Evolutionary conservation across 2,113 vertebrate genomes (phyloP), one percentile per base, ranked within the genome.

Genomic region (Cyprinodon brontotheroides): DNA sequence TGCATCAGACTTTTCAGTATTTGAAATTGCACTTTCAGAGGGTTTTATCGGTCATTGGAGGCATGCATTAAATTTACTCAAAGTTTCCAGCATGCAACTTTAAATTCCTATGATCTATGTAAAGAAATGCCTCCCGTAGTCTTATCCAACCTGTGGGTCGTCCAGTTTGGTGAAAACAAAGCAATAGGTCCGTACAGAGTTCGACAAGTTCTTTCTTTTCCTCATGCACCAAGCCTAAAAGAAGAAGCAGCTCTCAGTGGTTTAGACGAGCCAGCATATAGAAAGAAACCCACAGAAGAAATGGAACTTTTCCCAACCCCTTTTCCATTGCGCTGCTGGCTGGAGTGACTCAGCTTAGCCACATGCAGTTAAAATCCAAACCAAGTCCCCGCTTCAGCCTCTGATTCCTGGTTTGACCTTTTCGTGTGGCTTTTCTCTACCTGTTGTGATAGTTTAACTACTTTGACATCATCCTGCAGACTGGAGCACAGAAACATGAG

Each of bases 161-260:
- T 87, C 80, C 85, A 82, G 77, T 77, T 86, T 85, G 78, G 41
- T 78, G 69, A 80, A 80, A 88, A 83, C 45, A 63, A 86, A 70
- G 38, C 63, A 22, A 71, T 65, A 13, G 41, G 60, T 89, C 66
- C 81, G 72, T 65, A 62, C 60, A 12, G 57, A 36, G n/a, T 59
- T 70, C 40, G 13, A 62, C 8, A 57, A 43, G 38, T 12, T 80
- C 59, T 77, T 38, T 70, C 70, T 53, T 73, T 40, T 76, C 65
- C 75, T 64, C 17, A 41, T 45, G 72, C 68, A 75, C 70, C 80
- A 80, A 82, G 79, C 63, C 72, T 63, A 61, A 81, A 83, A 84
- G 39, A 68, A 77, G 71, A 77, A 77, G 82, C 77, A 67, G 75
- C 63, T 72, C 70, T 87, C 79, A 65, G 74, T 77, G 63, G 29